Base-by-base conservation (phyloP, 92 coral and sea anemone species). In the Muricea muricata region DNA sequence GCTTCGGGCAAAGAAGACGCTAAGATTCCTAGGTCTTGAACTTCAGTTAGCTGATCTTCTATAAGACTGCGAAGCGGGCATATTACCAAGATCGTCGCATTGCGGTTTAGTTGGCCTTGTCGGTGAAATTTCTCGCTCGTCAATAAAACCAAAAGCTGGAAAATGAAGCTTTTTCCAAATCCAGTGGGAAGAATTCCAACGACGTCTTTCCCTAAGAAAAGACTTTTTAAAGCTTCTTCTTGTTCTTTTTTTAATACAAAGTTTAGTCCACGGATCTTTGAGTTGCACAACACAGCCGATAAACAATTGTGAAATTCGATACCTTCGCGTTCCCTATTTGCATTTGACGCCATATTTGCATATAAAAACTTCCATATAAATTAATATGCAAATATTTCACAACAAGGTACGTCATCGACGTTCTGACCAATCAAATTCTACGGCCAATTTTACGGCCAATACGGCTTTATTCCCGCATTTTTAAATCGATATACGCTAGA, bases 151-250 rank as follows among this genome's bases (percentile, higher is more conserved):
- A 81, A 61, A 14, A 81, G 28, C 58, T 81, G 86, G 35, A 60
- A 81, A 5, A 81, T 81, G 84, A 52, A n/a, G 37, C 87, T 84
- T 72, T 84, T 84, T n/a, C 87, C 87, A 47, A 84, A 84, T 23
- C 87, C 82, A 39, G 87, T 71, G 20, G 87, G 87, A 13, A 83
- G 78, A 18, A 78, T 34, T 0, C 73, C 60, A 23, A 81, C 28
- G 40, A 68, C 79, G 30, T 81, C 86, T 20, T 30, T 15, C 10
- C 86, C 80, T 54, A 35, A 26, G 32, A 34, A 83, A 0, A 83
- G 35, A 83, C 25, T 83, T 26, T 42, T 70, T 26, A 71, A 24
- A 8, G 81, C 87, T 12, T 17, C 14, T 34, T 83, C 50, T 47
- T 83, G 87, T 45, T 83, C 82, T 10, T 70, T 68, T 72, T 83